A percentile compares a stretch with the other conserved stretches of the same genome.
These are phyloP conservation scores for Synergus laeviventris DNA, from an alignment of 2,888 invertebrate genomes.

Conservation along the genomic window DNA sequence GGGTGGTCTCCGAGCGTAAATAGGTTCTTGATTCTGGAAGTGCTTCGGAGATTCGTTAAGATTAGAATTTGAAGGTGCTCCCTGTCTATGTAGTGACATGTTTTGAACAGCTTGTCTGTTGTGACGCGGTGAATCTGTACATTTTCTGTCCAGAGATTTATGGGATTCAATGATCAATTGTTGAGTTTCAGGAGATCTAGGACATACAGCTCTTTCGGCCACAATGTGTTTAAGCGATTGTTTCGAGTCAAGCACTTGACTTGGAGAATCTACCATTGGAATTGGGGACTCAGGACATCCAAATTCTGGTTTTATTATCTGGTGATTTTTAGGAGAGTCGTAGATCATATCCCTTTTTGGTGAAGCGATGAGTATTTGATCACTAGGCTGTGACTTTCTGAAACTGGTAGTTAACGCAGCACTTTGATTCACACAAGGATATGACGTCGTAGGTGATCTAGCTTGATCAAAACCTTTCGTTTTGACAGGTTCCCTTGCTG, in stretches of 20 bases:
- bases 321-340: conserved; percentile 55
- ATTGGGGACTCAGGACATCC: conserved; percentile 65
- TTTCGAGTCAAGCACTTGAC: conserved; percentile 53
- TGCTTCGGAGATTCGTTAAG: conserved; percentile 5
- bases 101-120: background rate
- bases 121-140: background rate
- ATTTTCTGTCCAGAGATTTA: background rate
- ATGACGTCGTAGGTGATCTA: conserved; percentile 24
- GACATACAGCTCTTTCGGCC: conserved; percentile 48
- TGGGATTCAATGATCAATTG: background rate
- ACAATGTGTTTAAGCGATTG: conserved; percentile 48
- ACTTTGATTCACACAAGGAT: conserved; percentile 57
- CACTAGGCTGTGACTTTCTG: conserved; percentile 68
- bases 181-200: conserved; percentile 45
- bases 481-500: background rate
- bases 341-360: conserved; percentile 67
- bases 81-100: background rate
- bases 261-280: conserved; percentile 65
- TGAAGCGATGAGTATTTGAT: conserved; percentile 72
- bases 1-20: conserved; percentile 48
- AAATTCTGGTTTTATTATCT: conserved; percentile 53
- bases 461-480: background rate
- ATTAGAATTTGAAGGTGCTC: background rate
- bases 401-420: conserved; percentile 69
- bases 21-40: conserved; percentile 49